Evolutionary conservation across 2,888 invertebrate species (phyloP), one percentile per base, ranked within the genome.

Genomic region (Beris morrisii): DNA sequence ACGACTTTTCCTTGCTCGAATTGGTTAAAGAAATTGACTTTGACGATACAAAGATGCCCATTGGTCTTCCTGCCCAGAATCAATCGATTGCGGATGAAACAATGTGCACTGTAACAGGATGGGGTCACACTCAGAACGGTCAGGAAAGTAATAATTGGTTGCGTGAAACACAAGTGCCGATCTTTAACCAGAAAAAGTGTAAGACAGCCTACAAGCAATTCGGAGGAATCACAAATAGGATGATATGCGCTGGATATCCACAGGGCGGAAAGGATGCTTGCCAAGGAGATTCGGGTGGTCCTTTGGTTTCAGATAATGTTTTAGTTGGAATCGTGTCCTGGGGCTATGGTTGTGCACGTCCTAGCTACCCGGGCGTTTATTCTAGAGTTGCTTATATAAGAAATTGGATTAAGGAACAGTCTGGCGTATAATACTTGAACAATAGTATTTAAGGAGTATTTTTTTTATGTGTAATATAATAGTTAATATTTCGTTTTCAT

Each of bases 171-270:
- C 43, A 45, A 30, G 46, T 58, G n/a, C 58, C 58, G 12, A 44
- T 45, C 15, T 22, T 58, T 28, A 58, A 45, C 45, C 12, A 46
- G 11, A 6, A 28, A 11, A 13, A 45, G 11, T 58, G 58, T 28
- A n/a, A 3, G 11, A 7, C 9, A 9, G 28, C 58, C 3, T 58
- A 58, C 28, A n/a, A 12, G 4, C 11, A 0, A 3, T 30, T 46
- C 30, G 58, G 44, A 12, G 48, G 72, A 4, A 83, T 83, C 43
- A 85, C 86, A 0, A 75, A 82, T 0, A 81, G 80, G 0, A 87
- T 88, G 84, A 75, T 87, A 0, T 88, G 88, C 72, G 88, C 88
- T 30, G 88, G 87, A 0, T 77, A 76, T 0, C 73, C 79, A 4
- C 76, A 81, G 67, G 87, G 87, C 5, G 85, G 84, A 38, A 80